Base-by-base conservation (phyloP, 2,113 vertebrate genomes). In the Tragelaphus buxtoni region DNA sequence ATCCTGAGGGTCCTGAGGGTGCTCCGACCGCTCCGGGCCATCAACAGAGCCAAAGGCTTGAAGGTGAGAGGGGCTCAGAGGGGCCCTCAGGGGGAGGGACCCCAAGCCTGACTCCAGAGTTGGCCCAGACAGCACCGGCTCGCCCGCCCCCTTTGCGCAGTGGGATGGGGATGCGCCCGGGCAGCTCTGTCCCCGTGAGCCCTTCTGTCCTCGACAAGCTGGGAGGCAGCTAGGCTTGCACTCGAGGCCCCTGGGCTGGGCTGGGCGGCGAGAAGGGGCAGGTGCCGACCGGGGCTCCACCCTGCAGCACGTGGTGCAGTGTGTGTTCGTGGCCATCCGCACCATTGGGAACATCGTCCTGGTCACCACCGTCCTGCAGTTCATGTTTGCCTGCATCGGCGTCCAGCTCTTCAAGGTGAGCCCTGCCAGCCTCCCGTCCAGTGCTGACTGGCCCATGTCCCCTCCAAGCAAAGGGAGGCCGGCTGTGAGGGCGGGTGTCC, bases 301-400 rank as follows among this genome's bases (percentile, higher is more conserved):
- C 3, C n/a, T 20, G 18, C 98, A 99, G 99, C 99, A 99, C 0
- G 99, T 99, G 96, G 99, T 99, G 83, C 99, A 99, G 97, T 99
- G 99, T 0, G 99, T 99, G 95, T 99, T 99, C 3, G 99, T 99
- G 96, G 99, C 99, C 97, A 99, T 99, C 98, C 99, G 99, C 98
- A 99, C 99, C 14, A 99, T 99, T 0, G 99, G 99, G 20, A 99
- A 99, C 98, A 99, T 99, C 0, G 99, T 99, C 79, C 98, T 99
- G 61, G 99, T 99, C 97, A 99, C 99, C 0, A 99, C 99, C 0
- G 97, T 99, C 97, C 98, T 99, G 90, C 99, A 99, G 98, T 99
- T 99, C 98, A 99, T 99, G 98, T 99, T 99, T 8, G 99, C 99
- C 97, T 99, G 99, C 97, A 99, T 99, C 0, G 99, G 99, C 7